Evolutionary conservation across 2,113 vertebrate genomes (phyloP), one percentile per base, ranked within the genome.

Genomic region (Ctenomys sociabilis): DNA sequence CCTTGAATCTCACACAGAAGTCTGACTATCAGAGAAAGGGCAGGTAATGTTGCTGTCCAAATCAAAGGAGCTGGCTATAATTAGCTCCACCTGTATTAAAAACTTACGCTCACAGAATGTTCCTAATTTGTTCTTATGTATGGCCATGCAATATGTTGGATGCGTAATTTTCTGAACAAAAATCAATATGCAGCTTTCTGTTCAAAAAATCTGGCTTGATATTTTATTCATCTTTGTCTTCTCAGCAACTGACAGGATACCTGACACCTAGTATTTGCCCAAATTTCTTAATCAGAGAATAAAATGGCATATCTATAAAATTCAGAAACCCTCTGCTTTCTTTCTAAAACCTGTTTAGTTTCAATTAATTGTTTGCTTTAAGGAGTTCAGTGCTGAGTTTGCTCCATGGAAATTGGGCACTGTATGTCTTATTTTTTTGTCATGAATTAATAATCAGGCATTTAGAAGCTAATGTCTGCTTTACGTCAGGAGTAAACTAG

Each of bases 21-120:
- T 96, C 92, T 92, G 94, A 90, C 90, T 95, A 92, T 93, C 72
- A 87, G 85, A 95, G 90, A 92, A 94, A 96, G 64, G 81, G 70
- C 0, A 3, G 63, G 30, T 43, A 40, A 49, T 26, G 8, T 37
- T 70, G 66, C 95, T 77, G 45, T 88, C 88, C 93, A 88, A 82
- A 85, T 96, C 90, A 93, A 93, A 95, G 88, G 85, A 92, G 45
- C 45, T 45, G 37, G 93, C 88, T 94, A 64, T 83, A 90, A 96
- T 95, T 92, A 95, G 54, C 54, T 90, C 92, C 88, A 95, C 96
- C 95, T 97, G 94, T 80, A 78, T 77, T 73, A 85, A 93, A 90
- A 90, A 49, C 45, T 9, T 14, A 49, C 43, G 72, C 49, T 96
- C 54, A 30, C 30, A 66, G 64, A 40, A 21, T 87, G n/a, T 95